phyloP scores from a whole-genome alignment of 2,888 invertebrate species.

The Ectobius pallidus region DNA sequence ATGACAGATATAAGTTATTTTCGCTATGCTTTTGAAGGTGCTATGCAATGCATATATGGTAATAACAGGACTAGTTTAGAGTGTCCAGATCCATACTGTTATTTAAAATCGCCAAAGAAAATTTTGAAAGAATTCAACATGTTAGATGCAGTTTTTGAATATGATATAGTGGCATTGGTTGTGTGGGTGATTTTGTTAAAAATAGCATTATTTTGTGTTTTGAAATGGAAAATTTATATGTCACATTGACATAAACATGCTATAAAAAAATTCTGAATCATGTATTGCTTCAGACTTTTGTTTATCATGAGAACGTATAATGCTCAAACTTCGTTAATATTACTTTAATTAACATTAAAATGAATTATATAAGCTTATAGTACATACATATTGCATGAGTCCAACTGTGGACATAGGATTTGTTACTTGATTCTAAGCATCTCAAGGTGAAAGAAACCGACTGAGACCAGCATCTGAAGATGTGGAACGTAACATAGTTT shows the following conservation, averaged over 20 bases:
- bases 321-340: too few relatives aligned
- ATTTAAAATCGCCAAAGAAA: slow-evolving; percentile 51
- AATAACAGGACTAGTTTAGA: slow-evolving; percentile 56
- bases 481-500: too few relatives aligned
- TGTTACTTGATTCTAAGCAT: too few relatives aligned
- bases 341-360: too few relatives aligned
- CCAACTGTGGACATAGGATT: too few relatives aligned
- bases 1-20: slow-evolving; percentile 56
- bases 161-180: slow-evolving; percentile 54
- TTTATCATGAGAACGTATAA: too few relatives aligned
- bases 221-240: slow-evolving; percentile 45
- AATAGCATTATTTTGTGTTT: slow-evolving; percentile 47
- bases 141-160: slow-evolving; percentile 50
- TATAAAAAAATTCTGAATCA: too few relatives aligned
- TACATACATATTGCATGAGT: too few relatives aligned
- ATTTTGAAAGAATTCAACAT: slow-evolving; percentile 57
- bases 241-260: not conserved
- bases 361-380: too few relatives aligned
- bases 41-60: slow-evolving; percentile 59
- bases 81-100: slow-evolving; percentile 55
- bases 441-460: too few relatives aligned
- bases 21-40: slow-evolving; percentile 62
- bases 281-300: too few relatives aligned
- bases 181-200: slow-evolving; percentile 51
- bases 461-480: too few relatives aligned